Conservation (phyloP, 2,888 invertebrate genomes). For the Auanema freiburgensis region DNA sequence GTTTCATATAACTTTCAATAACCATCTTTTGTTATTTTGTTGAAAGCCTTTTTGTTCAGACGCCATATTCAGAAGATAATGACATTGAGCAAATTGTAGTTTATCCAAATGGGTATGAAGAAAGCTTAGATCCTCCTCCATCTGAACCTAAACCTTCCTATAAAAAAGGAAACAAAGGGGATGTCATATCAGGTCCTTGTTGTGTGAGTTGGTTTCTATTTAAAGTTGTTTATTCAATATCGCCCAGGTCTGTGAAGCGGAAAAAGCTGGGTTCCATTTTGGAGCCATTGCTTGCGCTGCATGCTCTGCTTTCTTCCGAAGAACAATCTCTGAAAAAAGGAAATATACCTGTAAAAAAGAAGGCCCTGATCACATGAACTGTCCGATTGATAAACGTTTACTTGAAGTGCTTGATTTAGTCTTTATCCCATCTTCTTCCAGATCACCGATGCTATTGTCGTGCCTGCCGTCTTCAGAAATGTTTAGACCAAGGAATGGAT, state of each 20-base stretch:
- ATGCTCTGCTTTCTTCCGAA: slow-evolving; percentile 32
- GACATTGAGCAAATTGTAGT: too few species aligned
- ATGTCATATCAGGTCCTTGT: slow-evolving; percentile 1
- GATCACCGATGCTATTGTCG: slow-evolving; percentile 35
- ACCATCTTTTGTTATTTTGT: too few species aligned
- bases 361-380: slow-evolving; percentile 20
- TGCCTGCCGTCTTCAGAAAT: slow-evolving; percentile 33
- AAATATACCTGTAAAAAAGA: slow-evolving; percentile 18
- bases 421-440: slow-evolving; percentile 6
- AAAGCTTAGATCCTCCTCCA: too few species aligned
- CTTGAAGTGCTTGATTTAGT: background rate
- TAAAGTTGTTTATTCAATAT: background rate
- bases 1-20: too few species aligned
- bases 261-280: slow-evolving; percentile 33
- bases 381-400: slow-evolving; percentile 21
- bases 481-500: slow-evolving; percentile 31
- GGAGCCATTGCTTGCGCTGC: slow-evolving; percentile 33
- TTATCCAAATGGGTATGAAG: too few species aligned
- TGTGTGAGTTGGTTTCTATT: background rate
- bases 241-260: slow-evolving; percentile 27
- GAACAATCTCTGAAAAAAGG: slow-evolving; percentile 19
- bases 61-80: too few species aligned
- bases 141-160: too few species aligned
- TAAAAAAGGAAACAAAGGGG: too few species aligned
- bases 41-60: too few species aligned